phyloP scores from a whole-genome alignment of 2,888 invertebrate species.

The Ennomos erosarius region DNA sequence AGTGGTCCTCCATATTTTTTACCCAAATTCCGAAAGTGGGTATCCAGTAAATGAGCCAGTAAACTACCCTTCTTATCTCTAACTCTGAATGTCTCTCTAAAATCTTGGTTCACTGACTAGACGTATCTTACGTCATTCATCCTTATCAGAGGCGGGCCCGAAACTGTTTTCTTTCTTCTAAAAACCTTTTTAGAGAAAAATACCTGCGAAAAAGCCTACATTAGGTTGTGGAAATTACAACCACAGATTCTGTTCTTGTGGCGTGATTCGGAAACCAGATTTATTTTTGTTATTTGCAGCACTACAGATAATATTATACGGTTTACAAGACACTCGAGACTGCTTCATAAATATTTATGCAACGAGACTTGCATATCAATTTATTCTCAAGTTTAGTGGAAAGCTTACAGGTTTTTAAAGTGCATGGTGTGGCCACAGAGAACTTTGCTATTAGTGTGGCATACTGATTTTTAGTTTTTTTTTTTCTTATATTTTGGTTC shows the following conservation, averaged over 20 bases:
- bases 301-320: slow-evolving; percentile 9
- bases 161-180: slow-evolving; percentile 21
- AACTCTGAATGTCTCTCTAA: too few relatives aligned
- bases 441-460: too few relatives aligned
- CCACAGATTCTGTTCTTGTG: background rate
- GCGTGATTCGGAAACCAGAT: too few relatives aligned
- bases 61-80: too few relatives aligned
- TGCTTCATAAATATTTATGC: slow-evolving; percentile 15
- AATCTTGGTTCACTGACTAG: slow-evolving; percentile 1
- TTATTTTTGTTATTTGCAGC: slow-evolving; percentile 2
- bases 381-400: slow-evolving; percentile 16
- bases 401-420: slow-evolving; percentile 4
- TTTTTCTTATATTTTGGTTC: too few relatives aligned
- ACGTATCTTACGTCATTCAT: slow-evolving; percentile 21
- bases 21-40: too few relatives aligned
- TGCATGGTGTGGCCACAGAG: too few relatives aligned
- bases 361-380: slow-evolving; percentile 10
- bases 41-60: too few relatives aligned
- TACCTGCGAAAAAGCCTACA: slow-evolving; percentile 2
- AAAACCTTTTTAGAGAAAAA: slow-evolving; percentile 15
- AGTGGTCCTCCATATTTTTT: too few relatives aligned
- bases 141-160: slow-evolving; percentile 18
- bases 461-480: too few relatives aligned
- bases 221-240: background rate
- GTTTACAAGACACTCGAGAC: slow-evolving; percentile 20